Evolutionary conservation across 2,113 vertebrate species (phyloP), one percentile per base, ranked within the genome.

Genomic region (Callorhinus ursinus): DNA sequence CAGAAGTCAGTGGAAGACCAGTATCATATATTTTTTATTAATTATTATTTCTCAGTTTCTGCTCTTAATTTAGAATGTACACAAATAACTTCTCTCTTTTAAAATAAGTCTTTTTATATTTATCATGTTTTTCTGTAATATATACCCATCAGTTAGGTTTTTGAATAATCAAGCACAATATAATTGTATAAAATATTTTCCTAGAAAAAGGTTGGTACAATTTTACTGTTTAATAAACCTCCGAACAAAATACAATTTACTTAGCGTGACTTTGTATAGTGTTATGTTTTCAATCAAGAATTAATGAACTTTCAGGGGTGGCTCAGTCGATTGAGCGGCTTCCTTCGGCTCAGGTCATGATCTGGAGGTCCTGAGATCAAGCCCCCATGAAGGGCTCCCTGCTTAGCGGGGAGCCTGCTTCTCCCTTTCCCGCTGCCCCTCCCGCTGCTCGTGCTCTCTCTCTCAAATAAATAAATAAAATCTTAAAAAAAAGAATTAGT

Each of bases 221-320:
- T 87, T 87, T 49, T 55, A 39, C 33, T 55, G 6, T 76, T 91
- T 88, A 76, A 76, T 51, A 93, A 93, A 87, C 49, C 46, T 84
- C 13, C 16, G 6, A 90, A 67, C 33, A 77, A 63, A 71, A 80
- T 16, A 49, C 31, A 71, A 18, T 72, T 83, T 72, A 59, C 33
- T 89, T 87, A 63, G 18, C 9, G 49, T 82, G 77, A 59, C 33
- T 90, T 67, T 87, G 12, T 65, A 72, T 61, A 83, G 63, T 81
- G 46, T 76, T 96, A 76, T 97, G 89, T 31, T 85, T 95, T 92
- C 77, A 84, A 14, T 85, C 71, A 61, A 21, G 21, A 90, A 74
- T 86, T 97, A 90, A 96, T 74, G 57, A 90, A 28, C 67, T 96
- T 95, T 96, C 88, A 81, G 67, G 67, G 16, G 67, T 36, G 33